Base-by-base conservation (phyloP, 2,797 vertebrate genomes). In the Catamblyrhynchus diadema region DNA sequence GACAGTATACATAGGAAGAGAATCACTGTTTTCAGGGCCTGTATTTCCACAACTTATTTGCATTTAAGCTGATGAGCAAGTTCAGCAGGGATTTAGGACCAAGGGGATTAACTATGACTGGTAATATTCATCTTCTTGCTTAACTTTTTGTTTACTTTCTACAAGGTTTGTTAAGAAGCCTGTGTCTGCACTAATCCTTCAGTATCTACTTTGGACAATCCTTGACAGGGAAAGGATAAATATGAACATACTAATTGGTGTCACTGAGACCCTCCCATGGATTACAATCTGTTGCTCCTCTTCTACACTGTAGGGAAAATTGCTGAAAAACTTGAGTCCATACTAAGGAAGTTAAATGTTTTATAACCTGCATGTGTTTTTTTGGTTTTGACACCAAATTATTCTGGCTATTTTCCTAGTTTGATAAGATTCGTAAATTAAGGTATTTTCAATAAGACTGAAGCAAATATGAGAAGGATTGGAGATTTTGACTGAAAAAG, bases 61-160 rank as follows among this genome's bases (percentile, higher is more conserved):
- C 25, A 72, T 59, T 84, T 81, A 81, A 81, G 1, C 32, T 83
- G 39, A 92, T 81, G 16, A 83, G 61, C 17, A 67, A 80, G 2
- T 72, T 93, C 50, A 47, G 18, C 5, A 90, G 35, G 25, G 44
- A 74, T 3, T 77, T 85, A 78, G 30, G 32, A 61, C 22, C 15
- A 10, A 57, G 10, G 53, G 67, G 54, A 92, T 95, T 88, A 67
- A 45, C 14, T 71, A 18, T 42, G 39, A 56, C 33, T 81, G 37
- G 13, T 45, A 73, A 88, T 14, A 45, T 3, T 1, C 17, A 61
- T 69, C 16, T 66, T 64, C 73, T 74, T 74, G 33, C 69, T 71
- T 65, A 81, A 56, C 6, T 71, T 81, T 83, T 78, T 90, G 61
- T 81, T 96, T 92, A 74, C 32, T 86, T 93, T 66, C 53, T 88